phyloP scores from a whole-genome alignment of 2,113 vertebrate species.

The Gymnocephalus cernua region DNA sequence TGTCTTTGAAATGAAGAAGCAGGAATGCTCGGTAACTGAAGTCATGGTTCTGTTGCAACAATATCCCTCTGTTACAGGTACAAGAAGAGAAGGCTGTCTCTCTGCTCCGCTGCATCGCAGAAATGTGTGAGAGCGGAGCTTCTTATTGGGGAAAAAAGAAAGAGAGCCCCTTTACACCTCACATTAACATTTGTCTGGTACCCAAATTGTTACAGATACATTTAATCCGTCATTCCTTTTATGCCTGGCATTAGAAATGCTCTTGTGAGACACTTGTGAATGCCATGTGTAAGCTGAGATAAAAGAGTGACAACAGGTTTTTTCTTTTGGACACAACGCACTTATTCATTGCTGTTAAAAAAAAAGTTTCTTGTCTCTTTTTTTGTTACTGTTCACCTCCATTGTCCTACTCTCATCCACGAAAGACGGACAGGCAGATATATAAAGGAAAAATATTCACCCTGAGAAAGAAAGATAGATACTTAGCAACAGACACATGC shows the following conservation, averaged over 20 bases:
- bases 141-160: slow-evolving; percentile 16
- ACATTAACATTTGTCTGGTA: slow-evolving; percentile 48
- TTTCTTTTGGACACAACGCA: not conserved
- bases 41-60: slow-evolving; percentile 65
- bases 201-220: slow-evolving; percentile 54
- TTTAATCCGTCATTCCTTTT: slow-evolving; percentile 53
- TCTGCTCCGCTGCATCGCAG: slow-evolving; percentile 61
- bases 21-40: slow-evolving; percentile 68
- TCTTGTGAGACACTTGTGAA: slow-evolving; percentile 31
- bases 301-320: slow-evolving; percentile 1
- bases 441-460: slow-evolving; percentile 21
- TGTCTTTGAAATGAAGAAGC: slow-evolving; percentile 66
- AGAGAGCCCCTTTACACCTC: slow-evolving; percentile 26
- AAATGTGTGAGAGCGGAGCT: slow-evolving; percentile 50
- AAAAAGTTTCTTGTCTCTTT: not conserved
- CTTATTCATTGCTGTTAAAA: slow-evolving; percentile 25
- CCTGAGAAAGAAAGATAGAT: not conserved
- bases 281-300: slow-evolving; percentile 45
- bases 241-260: slow-evolving; percentile 33
- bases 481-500: not conserved
- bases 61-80: slow-evolving; percentile 69
- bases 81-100: slow-evolving; percentile 36
- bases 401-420: slow-evolving; percentile 23
- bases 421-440: not conserved
- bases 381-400: slow-evolving; percentile 15